Base-by-base conservation (phyloP, 2,888 invertebrate genomes). In the Drosophila acutilabella region DNA sequence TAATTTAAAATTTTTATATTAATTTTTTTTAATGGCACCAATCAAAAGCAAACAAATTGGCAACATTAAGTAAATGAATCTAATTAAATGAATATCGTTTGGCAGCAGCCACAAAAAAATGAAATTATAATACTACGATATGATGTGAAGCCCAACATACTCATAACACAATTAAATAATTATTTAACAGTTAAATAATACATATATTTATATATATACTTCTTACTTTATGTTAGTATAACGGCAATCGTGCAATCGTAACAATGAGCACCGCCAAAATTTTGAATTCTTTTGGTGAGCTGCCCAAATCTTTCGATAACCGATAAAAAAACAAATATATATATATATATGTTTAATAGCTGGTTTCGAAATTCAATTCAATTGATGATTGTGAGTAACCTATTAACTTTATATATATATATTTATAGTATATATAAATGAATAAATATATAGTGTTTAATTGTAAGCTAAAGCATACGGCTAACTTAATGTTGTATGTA, bases 231-330 rank as follows among this genome's bases (percentile, higher is more conserved):
- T 80, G 45, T 60, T 85, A 76, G 68, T 0, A 36, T 67, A 86
- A 75, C 89, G 83, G 83, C 83, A 88, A 88, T 78, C 83, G 83
- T 83, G 83, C 82, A 82, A 82, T 82, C 82, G 73, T 88, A 73
- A 79, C 66, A 80, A 80, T 68, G 72, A 50, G 66, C 67, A 76
- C 56, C 61, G 67, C 71, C 76, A 73, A 61, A 78, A 64, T 66
- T 56, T 26, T 41, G 1, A 52, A 62, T 52, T 71, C 59, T 69
- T 74, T 79, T 70, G 81, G 67, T 64, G 70, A 61, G 79, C 71
- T 71, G 81, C 64, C 74, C 62, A 47, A 47, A 60, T 47, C 51
- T 45, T 41, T 62, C 54, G 57, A 50, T 53, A 36, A 26, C 14
- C 47, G 11, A 44, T 48, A 42, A 36, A 4, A 36, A 36, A 36